A percentile compares a stretch with the other conserved stretches of the same genome.
Evolutionary conservation across 2,888 invertebrate genomes (phyloP).

Genomic region (Iphiclides podalirius): DNA sequence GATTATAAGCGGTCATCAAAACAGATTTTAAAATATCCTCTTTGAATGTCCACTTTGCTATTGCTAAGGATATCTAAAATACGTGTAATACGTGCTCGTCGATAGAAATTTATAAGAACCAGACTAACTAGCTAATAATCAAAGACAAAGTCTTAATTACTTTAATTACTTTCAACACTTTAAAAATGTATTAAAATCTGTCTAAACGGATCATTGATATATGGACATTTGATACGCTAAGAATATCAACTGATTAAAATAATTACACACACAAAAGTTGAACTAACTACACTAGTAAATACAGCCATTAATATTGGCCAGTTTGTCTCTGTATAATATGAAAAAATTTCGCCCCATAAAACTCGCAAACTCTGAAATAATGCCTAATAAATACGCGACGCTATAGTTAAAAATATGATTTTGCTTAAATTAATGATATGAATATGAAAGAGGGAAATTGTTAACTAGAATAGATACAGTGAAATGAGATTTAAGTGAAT

Average conservation of each 20-base stretch:
- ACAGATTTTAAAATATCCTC: too few species aligned
- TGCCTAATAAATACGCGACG: constrained; percentile 24
- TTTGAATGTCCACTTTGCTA: too few species aligned
- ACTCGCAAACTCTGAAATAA: constrained; percentile 38
- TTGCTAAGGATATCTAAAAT: too few species aligned
- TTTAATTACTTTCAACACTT: background rate
- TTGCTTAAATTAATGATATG: constrained; percentile 74
- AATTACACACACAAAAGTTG: too few species aligned
- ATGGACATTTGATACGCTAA: background rate
- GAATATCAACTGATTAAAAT: background rate
- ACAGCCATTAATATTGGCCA: constrained; percentile 40
- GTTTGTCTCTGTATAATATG: constrained; percentile 33
- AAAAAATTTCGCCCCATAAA: constrained; percentile 33
- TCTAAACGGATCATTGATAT: background rate
- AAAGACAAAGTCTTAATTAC: too few species aligned
- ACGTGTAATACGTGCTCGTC: too few species aligned
- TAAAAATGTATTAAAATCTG: background rate
- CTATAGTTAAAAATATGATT: constrained; percentile 32
- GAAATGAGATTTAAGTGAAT: too few species aligned
- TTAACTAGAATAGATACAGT: too few species aligned
- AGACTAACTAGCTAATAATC: background rate
- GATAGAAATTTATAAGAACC: too few species aligned
- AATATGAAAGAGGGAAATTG: constrained; percentile 61
- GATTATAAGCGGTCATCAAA: too few species aligned
- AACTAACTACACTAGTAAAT: constrained; percentile 18